These are phyloP conservation scores for Magallana ariakensis DNA, from an alignment of 1,140 invertebrate species.

Conservation along the genomic window DNA sequence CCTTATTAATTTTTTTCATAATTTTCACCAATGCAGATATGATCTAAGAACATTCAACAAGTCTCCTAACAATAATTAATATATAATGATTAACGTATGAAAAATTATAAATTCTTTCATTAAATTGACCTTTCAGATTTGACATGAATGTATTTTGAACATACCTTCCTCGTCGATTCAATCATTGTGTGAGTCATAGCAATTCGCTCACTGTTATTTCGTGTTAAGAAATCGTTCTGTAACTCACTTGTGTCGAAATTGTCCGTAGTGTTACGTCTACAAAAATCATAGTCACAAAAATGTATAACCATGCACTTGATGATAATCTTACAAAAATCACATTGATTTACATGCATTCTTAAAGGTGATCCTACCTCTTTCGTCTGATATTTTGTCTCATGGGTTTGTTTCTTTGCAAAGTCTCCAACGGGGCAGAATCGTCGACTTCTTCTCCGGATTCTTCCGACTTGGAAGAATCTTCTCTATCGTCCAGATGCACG, in stretches of 20 bases:
- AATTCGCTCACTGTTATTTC: neutral
- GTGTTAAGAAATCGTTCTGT: neutral
- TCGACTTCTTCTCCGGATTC: slow-evolving; percentile 18
- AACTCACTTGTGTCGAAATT: neutral
- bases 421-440: neutral
- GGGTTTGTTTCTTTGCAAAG: neutral
- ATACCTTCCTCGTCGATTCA: neutral
- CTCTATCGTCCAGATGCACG: neutral
- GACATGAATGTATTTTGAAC: neutral
- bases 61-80: too few relatives aligned
- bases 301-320: too few relatives aligned
- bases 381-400: slow-evolving; percentile 21
- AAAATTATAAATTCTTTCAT: too few relatives aligned
- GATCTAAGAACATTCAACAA: too few relatives aligned
- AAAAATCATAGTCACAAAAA: too few relatives aligned
- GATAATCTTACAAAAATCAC: too few relatives aligned
- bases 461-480: neutral
- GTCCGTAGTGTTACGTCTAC: slow-evolving; percentile 10
- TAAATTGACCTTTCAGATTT: neutral
- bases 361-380: too few relatives aligned
- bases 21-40: too few relatives aligned
- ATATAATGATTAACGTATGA: too few relatives aligned
- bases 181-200: neutral
- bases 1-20: too few relatives aligned
- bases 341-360: too few relatives aligned